Evolutionary conservation across 1,140 invertebrate genomes (phyloP), one percentile per base, ranked within the genome.

Genomic region (Drosophila obscura): DNA sequence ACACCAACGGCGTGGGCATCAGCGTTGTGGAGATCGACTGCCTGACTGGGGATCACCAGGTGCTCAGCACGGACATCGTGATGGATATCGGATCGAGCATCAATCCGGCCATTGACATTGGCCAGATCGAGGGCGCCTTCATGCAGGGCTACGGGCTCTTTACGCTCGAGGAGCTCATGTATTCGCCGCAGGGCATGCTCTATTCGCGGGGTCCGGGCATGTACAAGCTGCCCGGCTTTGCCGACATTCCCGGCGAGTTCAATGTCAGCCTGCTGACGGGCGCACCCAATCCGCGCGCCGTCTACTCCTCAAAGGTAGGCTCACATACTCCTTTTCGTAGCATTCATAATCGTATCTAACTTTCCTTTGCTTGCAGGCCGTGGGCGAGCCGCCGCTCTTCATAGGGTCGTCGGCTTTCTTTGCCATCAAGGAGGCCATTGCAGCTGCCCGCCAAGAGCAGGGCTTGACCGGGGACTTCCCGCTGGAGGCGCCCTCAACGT

Each of bases 41-140:
- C 83, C 92, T 98, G 1, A 97, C 96, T 31, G 97, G 97, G 46
- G 97, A 98, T 88, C 96, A 98, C 91, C 94, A 96, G 92, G 95
- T 98, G 6, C 87, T 97, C 48, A 94, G 95, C 89, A 96, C 96
- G 2, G 97, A 99, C 82, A 99, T 99, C 78, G 97, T 99, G 0
- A 99, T 99, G 98, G 98, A 99, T 93, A 93, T 99, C 55, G 94
- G 94, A 16, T 95, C 97, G 63, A 98, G 97, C 93, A 92, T 99
- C 28, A 99, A 99, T 93, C 98, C 98, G 24, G 97, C 97, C 0
- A 98, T 99, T 77, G 98, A 99, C 80, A 97, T 99, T 85, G 98
- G 98, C 0, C 98, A 99, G 93, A 95, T 99, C 24, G 98, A 99
- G 93, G 98, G 98, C 31, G 98, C 94, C 0, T 99, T 98, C 81